Evolutionary conservation across 2,888 invertebrate genomes (phyloP).

Genomic region (Trichopoda pennipes): DNA sequence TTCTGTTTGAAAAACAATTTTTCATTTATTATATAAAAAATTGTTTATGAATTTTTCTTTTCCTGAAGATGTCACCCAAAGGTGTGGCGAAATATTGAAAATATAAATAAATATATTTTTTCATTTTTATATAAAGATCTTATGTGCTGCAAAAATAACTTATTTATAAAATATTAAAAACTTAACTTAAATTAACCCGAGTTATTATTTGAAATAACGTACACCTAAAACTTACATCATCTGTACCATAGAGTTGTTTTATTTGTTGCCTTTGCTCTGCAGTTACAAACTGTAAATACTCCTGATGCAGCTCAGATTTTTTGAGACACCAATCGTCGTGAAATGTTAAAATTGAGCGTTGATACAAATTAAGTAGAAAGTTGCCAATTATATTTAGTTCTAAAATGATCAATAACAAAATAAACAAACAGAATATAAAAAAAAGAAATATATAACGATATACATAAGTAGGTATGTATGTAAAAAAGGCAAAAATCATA

Average conservation of each 20-base stretch:
- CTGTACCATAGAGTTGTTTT: conserved; percentile 61
- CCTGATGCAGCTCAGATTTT: conserved; percentile 68
- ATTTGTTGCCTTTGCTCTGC: conserved; percentile 3
- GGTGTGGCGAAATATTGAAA: too few species aligned
- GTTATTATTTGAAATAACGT: not conserved
- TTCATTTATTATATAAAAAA: too few species aligned
- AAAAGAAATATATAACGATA: not conserved
- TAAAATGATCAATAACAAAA: conserved; percentile 8
- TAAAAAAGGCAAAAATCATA: not conserved
- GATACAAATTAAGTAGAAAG: conserved; percentile 73
- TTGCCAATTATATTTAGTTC: conserved; percentile 73
- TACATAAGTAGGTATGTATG: not conserved
- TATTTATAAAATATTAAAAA: too few species aligned
- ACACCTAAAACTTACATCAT: conserved; percentile 72
- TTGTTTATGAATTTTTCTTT: too few species aligned
- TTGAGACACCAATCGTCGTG: conserved; percentile 71
- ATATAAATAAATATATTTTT: too few species aligned
- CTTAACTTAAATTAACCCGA: not conserved
- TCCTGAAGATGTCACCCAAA: too few species aligned
- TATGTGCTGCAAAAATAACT: too few species aligned
- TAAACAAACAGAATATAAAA: too few species aligned
- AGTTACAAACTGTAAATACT: conserved; percentile 68
- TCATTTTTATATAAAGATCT: too few species aligned
- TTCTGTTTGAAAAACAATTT: too few species aligned
- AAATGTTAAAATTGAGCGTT: conserved; percentile 68